Conservation (phyloP, 2,797 vertebrate species). For the Bovichtus diacanthus region DNA sequence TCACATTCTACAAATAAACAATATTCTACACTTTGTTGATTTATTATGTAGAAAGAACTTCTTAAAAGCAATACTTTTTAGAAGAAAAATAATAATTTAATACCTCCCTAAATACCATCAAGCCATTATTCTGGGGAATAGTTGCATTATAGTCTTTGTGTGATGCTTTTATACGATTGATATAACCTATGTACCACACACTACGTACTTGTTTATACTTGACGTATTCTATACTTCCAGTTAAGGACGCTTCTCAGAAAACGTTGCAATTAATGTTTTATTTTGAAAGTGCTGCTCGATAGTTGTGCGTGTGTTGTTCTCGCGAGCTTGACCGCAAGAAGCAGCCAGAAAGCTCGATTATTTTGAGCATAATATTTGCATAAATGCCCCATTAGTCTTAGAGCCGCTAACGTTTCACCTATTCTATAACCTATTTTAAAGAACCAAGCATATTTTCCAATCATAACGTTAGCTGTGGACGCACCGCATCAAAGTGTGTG, state of each 20-base stretch:
- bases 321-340: conserved; percentile 20
- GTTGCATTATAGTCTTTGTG: background rate
- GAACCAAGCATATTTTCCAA: background rate
- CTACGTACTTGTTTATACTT: background rate
- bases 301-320: background rate
- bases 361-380: conserved; percentile 14
- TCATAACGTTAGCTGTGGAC: conserved; percentile 26
- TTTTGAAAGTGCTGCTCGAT: conserved; percentile 45
- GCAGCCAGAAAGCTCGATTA: conserved; percentile 14
- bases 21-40: background rate
- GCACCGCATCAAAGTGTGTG: conserved; percentile 40
- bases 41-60: background rate
- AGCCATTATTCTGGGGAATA: fast-evolving
- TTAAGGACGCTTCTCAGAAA: background rate
- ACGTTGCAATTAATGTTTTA: conserved; percentile 25
- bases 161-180: background rate
- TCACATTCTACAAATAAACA: background rate
- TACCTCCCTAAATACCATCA: background rate
- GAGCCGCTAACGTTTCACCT: fast-evolving
- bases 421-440: background rate
- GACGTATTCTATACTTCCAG: background rate
- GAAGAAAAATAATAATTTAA: background rate
- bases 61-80: background rate
- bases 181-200: background rate
- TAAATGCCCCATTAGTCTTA: background rate